Evolutionary conservation across 2,797 vertebrate genomes (phyloP).

Genomic region (Lagorchestes hirsutus): DNA sequence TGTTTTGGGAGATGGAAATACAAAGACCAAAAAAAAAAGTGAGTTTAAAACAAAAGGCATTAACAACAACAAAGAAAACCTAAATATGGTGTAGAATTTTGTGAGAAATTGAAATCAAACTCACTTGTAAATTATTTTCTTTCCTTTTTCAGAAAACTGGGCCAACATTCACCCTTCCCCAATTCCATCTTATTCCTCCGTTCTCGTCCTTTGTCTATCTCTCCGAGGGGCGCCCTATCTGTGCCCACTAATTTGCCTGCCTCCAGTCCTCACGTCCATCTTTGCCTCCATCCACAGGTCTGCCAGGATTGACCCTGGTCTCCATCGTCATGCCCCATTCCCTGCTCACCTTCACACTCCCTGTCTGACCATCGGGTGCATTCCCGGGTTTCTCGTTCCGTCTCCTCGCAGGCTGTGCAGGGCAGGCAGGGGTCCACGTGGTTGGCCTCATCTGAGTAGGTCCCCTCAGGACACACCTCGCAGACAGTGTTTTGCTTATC

Average conservation of each 20-base stretch:
- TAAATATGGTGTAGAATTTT: background rate
- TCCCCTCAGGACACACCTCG: constrained; percentile 92
- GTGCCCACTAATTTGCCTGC: background rate
- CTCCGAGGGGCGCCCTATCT: background rate
- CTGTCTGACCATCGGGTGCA: constrained; percentile 90
- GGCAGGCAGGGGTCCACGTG: constrained; percentile 96
- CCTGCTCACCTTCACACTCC: constrained; percentile 88
- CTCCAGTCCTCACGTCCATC: background rate
- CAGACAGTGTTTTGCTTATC: constrained; percentile 91
- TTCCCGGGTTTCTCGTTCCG: constrained; percentile 84
- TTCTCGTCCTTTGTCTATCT: background rate
- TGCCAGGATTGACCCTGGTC: background rate
- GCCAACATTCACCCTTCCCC: background rate
- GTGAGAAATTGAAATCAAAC: background rate
- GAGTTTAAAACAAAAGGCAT: background rate
- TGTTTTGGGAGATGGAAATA: background rate
- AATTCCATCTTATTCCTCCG: background rate
- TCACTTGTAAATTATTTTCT: background rate
- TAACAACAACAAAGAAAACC: background rate
- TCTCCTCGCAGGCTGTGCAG: constrained; percentile 95
- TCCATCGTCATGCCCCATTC: fast-evolving
- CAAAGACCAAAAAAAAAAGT: background rate
- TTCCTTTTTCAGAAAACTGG: background rate
- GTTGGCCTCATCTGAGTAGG: constrained; percentile 94
- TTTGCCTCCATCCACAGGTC: background rate